Base-by-base conservation (phyloP, 2,113 vertebrate species). In the Cebidichthys violaceus region DNA sequence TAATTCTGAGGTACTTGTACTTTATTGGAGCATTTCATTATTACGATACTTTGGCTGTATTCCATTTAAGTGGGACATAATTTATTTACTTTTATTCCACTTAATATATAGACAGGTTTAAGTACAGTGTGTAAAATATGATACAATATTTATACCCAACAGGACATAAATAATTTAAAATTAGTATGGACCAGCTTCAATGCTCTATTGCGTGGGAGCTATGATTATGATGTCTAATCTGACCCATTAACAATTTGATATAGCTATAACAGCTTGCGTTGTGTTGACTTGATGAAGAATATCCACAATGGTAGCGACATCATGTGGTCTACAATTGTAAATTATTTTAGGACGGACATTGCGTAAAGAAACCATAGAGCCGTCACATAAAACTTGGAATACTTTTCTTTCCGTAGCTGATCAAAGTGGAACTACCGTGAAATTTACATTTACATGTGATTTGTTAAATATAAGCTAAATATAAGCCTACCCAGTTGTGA, bases 241-340 rank as follows among this genome's bases (percentile, higher is more conserved):
- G n/a, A n/a, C n/a, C n/a, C n/a, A n/a, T n/a, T n/a, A n/a, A n/a
- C 18, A 59, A 29, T 29, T 59, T 33, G 20, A 47, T 27, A n/a
- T 13, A n/a, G 2, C 52, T 55, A 54, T 54, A 55, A 55, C n/a
- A 55, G n/a, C 10, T 14, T 27, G 52, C n/a, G 22, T 54, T 54
- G 50, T 52, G 15, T 20, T 35, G 8, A 24, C 14, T 45, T 45
- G n/a, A 27, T 43, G 27, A 29, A 18, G 8, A 27, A 50, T 39
- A 67, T 10, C 10, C 15, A 70, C 24, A 65, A 29, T 31, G 54
- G 55, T 33, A 61, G 85, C 84, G 87, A 85, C 91, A 90, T 67
- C 92, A n/a, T 77, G 90, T 92, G 94, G 92, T 27, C 1, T 9
- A 18, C 1, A n/a, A 18, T 9, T 33, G 78, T 69, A 20, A 37